phyloP scores from a whole-genome alignment of 2,113 vertebrate genomes.

The Tichodroma muraria region DNA sequence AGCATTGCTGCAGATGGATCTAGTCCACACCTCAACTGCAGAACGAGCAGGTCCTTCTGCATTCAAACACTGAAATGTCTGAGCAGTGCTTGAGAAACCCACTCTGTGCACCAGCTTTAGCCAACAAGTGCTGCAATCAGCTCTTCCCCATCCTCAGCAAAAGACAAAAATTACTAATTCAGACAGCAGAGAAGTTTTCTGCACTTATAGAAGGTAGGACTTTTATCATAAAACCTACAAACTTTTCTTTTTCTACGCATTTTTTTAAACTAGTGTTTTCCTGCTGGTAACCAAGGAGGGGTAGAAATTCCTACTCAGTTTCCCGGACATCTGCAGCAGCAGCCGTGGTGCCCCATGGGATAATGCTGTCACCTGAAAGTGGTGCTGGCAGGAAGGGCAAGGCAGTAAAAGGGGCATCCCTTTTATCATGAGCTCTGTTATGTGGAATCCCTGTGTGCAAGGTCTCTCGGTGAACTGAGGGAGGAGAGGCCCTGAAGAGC shows the following conservation, averaged over 20 bases:
- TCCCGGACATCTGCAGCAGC: not conserved
- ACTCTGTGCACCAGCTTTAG: not conserved
- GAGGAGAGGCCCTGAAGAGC: not conserved
- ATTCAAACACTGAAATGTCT: not conserved
- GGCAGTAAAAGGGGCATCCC: not conserved
- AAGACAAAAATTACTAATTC: not conserved
- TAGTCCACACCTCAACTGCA: not conserved
- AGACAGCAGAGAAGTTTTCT: not conserved
- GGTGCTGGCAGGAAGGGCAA: not conserved
- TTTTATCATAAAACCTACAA: not conserved
- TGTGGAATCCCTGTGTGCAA: not conserved
- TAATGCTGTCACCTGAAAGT: not conserved
- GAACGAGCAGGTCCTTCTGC: not conserved
- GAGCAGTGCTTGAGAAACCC: not conserved
- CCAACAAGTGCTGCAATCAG: not conserved
- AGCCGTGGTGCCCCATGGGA: fast-evolving
- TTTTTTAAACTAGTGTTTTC: not conserved
- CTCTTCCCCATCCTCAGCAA: not conserved
- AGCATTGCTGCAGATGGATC: not conserved
- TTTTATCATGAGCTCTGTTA: not conserved
- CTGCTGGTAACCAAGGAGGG: not conserved
- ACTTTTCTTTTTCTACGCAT: not conserved
- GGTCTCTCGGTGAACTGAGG: not conserved
- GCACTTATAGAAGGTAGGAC: not conserved
- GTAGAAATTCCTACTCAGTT: not conserved